Evolutionary conservation across 2,113 vertebrate genomes (phyloP).

Genomic region (Calidris pugnax): DNA sequence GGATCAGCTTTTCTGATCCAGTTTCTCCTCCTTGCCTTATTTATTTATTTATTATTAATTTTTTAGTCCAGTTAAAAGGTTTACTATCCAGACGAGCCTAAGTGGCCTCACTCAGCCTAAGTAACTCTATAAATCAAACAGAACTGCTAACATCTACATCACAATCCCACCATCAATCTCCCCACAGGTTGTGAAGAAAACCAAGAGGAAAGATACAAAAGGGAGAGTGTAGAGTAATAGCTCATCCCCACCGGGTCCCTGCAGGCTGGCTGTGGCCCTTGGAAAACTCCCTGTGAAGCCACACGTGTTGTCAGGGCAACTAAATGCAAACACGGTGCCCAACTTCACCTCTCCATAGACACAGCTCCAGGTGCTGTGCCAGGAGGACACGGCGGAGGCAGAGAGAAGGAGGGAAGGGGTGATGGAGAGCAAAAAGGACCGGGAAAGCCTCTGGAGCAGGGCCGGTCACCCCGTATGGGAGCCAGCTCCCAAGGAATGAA

Average conservation of each 20-base stretch:
- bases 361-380: background rate
- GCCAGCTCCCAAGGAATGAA: background rate
- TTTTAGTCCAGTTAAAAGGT: conserved; percentile 88
- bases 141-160: conserved; percentile 92
- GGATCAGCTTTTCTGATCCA: background rate
- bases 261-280: conserved; percentile 32
- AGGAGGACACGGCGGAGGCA: background rate
- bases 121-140: conserved; percentile 97
- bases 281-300: conserved; percentile 70
- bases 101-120: conserved; percentile 97
- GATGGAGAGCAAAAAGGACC: background rate
- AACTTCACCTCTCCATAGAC: conserved; percentile 70
- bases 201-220: conserved; percentile 78
- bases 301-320: conserved; percentile 73
- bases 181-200: conserved; percentile 90
- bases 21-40: conserved; percentile 38
- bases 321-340: conserved; percentile 73
- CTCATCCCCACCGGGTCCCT: conserved; percentile 52
- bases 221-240: background rate
- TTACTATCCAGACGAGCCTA: conserved; percentile 86
- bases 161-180: conserved; percentile 92
- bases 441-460: background rate
- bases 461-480: background rate
- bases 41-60: conserved; percentile 77
- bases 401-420: background rate